Base-by-base conservation (phyloP, 2,113 vertebrate genomes). In the Corythornis vintsioides region DNA sequence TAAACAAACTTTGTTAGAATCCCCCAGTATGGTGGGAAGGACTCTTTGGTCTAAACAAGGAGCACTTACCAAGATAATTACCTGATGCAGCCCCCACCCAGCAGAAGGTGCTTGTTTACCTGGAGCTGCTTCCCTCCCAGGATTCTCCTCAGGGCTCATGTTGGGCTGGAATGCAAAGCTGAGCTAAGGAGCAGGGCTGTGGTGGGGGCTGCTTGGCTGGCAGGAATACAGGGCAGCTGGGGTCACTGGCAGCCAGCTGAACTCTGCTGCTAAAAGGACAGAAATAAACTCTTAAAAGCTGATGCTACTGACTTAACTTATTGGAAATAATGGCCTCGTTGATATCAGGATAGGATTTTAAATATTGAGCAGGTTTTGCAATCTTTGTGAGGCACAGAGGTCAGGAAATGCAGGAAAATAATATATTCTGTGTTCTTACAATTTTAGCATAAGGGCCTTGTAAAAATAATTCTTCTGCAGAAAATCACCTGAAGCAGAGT, bases 271-370 rank as follows among this genome's bases (percentile, higher is more conserved):
- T 53, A 50, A 65, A 82, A 90, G 55, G 79, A 83, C 24, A 89
- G 84, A 75, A 90, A 60, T 63, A 63, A 95, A 74, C 86, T 63
- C 26, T 33, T 38, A 43, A 35, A 38, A 38, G 38, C 38, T 59
- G 48, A 56, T 85, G 52, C 70, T 75, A 29, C 83, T 57, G 69
- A 45, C 21, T 94, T 80, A 47, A 66, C 84, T 87, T 73, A 52
- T 74, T 89, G 75, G 78, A 93, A 94, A 94, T 93, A 96, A 86
- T 80, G 82, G 48, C 10, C 4, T 28, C 63, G 89, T 9, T 86
- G 71, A 80, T 93, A 80, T 87, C 74, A 91, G 76, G 64, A 71
- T 86, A 89, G 69, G 90, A 79, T 89, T 96, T 96, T 86, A 96
- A 96, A 95, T 96, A 96, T 83, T 89, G 96, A 77, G 24, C 10